A percentile compares a stretch with the other conserved stretches of the same genome.
phyloP scores from a whole-genome alignment of 53 echinoderm and acorn worm genomes.

The Stichopus horrens region DNA sequence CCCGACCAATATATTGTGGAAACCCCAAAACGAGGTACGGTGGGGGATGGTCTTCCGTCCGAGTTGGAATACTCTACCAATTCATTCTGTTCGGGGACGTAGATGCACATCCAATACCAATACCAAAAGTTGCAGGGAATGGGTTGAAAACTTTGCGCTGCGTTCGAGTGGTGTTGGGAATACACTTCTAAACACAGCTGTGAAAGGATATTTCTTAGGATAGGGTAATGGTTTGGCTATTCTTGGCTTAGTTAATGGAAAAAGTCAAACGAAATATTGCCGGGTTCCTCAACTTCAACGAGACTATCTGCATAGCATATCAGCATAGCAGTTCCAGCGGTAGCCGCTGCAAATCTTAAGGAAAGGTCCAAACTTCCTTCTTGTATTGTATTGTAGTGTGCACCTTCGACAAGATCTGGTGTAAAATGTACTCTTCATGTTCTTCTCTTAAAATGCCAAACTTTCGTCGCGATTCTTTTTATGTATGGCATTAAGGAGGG shows the following conservation, averaged over 20 bases:
- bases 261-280: too few species aligned
- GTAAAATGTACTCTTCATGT: constrained; percentile 55
- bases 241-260: too few species aligned
- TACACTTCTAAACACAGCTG: not conserved
- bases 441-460: not conserved
- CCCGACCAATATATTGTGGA: too few species aligned
- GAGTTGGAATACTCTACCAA: constrained; percentile 23
- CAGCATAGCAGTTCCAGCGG: not conserved
- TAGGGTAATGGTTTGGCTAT: not conserved
- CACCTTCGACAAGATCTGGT: constrained; percentile 61
- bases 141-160: constrained; percentile 8
- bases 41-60: constrained; percentile 1
- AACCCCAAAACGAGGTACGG: too few species aligned
- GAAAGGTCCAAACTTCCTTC: too few species aligned
- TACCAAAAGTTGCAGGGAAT: not conserved
- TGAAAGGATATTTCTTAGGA: not conserved
- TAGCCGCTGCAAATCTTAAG: not conserved
- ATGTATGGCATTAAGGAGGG: constrained; percentile 53
- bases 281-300: too few species aligned
- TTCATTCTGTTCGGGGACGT: too few species aligned
- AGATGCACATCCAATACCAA: constrained; percentile 27
- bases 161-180: not conserved
- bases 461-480: not conserved
- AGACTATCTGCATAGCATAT: constrained; percentile 14
- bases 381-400: constrained; percentile 63